A percentile compares a stretch with the other conserved stretches of the same genome.
Conservation (phyloP, 2,113 vertebrate species). For the Austrofundulus limnaeus region DNA sequence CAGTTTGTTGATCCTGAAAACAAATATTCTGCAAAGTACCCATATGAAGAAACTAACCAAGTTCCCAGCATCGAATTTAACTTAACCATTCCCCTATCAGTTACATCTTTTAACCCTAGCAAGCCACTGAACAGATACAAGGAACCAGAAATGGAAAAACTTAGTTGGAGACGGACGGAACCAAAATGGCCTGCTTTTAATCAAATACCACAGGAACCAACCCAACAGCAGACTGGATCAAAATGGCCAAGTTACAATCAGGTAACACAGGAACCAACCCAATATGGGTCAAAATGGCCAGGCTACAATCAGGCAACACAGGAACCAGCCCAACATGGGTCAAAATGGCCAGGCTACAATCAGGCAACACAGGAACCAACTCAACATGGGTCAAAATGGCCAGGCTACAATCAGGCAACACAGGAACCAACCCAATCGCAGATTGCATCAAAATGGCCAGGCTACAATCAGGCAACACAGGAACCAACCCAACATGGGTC, state of each 20-base stretch:
- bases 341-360: neutral
- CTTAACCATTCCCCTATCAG: neutral
- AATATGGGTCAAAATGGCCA: neutral
- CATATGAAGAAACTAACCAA: too few relatives aligned
- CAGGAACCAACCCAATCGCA: neutral
- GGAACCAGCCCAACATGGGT: neutral
- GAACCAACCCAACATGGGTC: neutral
- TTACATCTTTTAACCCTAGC: fast-evolving
- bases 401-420: neutral
- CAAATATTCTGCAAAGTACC: neutral
- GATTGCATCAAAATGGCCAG: neutral
- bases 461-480: too few relatives aligned
- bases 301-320: too few relatives aligned
- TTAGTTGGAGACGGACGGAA: neutral
- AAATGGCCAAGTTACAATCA: neutral
- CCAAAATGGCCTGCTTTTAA: fast-evolving
- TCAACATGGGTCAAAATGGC: neutral
- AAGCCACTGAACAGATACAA: neutral
- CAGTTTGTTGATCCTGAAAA: neutral
- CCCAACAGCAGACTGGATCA: neutral
- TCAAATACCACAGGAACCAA: too few relatives aligned
- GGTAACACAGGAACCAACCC: too few relatives aligned
- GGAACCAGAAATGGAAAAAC: neutral
- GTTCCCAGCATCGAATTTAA: conserved; percentile 1
- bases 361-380: too few relatives aligned